A percentile compares a stretch with the other conserved stretches of the same genome.
Evolutionary conservation across 2,888 invertebrate genomes (phyloP).

Genomic region (Drosophila buzzatii): DNA sequence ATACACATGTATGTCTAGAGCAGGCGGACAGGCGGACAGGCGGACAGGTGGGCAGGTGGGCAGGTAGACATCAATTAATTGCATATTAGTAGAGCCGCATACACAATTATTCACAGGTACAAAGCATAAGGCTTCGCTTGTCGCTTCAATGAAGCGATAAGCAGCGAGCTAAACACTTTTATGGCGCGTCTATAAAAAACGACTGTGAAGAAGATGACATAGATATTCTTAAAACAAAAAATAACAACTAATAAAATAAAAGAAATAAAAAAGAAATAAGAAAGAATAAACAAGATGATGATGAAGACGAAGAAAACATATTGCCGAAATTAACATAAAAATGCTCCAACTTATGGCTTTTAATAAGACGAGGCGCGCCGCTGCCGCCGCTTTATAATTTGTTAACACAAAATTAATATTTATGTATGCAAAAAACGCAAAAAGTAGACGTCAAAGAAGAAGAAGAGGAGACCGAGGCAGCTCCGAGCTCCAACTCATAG

Average conservation of each 20-base stretch:
- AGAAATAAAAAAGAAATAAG: constrained; percentile 6
- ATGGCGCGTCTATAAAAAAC: constrained; percentile 16
- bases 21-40: neutral
- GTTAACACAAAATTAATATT: constrained; percentile 43
- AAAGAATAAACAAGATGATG: neutral
- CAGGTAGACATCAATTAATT: constrained; percentile 64
- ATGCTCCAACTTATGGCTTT: constrained; percentile 31
- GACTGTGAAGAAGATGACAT: constrained; percentile 30
- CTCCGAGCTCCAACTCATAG: constrained; percentile 5
- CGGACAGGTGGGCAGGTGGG: neutral
- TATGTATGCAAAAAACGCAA: constrained; percentile 43
- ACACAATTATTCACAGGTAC: constrained; percentile 9
- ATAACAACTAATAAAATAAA: constrained; percentile 8
- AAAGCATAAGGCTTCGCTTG: constrained; percentile 13
- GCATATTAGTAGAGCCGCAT: constrained; percentile 49
- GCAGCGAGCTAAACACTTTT: constrained; percentile 33
- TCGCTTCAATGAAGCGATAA: constrained; percentile 54
- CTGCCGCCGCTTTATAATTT: constrained; percentile 23
- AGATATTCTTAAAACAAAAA: constrained; percentile 26
- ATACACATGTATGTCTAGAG: neutral
- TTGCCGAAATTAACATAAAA: constrained; percentile 44
- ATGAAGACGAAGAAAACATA: neutral
- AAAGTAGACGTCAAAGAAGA: constrained; percentile 5
- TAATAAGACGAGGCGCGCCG: constrained; percentile 24
- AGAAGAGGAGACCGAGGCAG: neutral